Base-by-base conservation (phyloP, 92 coral and sea anemone genomes). In the Porites lobata region DNA sequence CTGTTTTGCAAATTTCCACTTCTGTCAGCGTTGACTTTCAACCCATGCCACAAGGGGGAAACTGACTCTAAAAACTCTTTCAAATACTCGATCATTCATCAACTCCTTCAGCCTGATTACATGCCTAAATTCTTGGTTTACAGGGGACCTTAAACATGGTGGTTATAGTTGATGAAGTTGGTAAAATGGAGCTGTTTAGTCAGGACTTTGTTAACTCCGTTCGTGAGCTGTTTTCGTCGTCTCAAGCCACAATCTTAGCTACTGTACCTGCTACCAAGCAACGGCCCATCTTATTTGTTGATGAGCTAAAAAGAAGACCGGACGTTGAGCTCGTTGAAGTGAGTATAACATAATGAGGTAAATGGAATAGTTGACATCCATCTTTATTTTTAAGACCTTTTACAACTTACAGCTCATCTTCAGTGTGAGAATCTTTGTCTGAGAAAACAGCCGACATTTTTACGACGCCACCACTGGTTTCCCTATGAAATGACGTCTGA, bases 171-270 rank as follows among this genome's bases (percentile, higher is more conserved):
- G 99, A 96, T 85, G 99, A 96, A 83, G 81, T 96, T 52, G 99
- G 99, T 20, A 96, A 96, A 87, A 96, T 96, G 99, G 99, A 96
- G 77, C 85, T 96, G 69, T 96, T 96, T 70, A 96, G 99, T 64
- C 81, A 86, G 72, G 68, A 90, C 51, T 96, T 94, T 81, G 38
- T 87, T 21, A 90, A 74, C 15, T 91, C 93, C 62, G 95, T 96
- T 24, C 89, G 82, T n/a, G 90, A 90, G 58, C 82, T 96, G 75
- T 92, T 96, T 84, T 91, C 85, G 22, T 70, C 77, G 32, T 73
- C 85, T 19, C 71, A 88, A 11, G 85, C 88, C 50, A 87, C 89
- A 63, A 79, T 92, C 14, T 82, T 96, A 58, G 97, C 99, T 24
- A 90, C 99, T 88, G 97, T 96, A 4, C 99, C 99, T 57, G 85